A percentile compares a stretch with the other conserved stretches of the same genome.
Evolutionary conservation across 1,140 invertebrate species (phyloP).

Genomic region (Scaptodrosophila lebanonensis): DNA sequence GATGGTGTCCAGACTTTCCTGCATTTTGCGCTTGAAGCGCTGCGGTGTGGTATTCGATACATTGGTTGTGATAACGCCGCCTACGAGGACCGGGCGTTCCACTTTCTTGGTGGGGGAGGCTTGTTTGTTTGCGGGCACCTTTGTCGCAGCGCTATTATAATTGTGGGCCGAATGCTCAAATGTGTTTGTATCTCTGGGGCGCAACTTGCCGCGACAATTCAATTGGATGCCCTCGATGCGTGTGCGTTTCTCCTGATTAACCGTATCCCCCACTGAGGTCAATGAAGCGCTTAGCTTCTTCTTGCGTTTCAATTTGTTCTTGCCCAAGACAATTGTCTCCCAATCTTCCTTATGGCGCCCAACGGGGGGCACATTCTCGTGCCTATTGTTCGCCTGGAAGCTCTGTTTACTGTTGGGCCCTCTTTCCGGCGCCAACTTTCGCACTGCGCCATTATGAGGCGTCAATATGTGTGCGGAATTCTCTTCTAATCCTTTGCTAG

Average conservation of each 20-base stretch:
- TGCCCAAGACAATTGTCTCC: conserved; percentile 33
- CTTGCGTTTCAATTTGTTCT: conserved; percentile 72
- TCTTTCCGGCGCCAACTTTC: conserved; percentile 39
- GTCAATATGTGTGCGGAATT: conserved; percentile 37
- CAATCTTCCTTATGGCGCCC: too few species aligned
- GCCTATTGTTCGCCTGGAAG: conserved; percentile 35
- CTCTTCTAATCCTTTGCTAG: conserved; percentile 64
- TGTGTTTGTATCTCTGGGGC: conserved; percentile 29
- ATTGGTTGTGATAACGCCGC: conserved; percentile 40
- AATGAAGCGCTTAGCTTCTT: conserved; percentile 68
- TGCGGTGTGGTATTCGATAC: conserved; percentile 49
- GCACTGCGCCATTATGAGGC: conserved; percentile 50
- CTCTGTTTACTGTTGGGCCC: conserved; percentile 37
- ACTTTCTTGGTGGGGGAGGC: conserved; percentile 23
- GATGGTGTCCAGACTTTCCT: conserved; percentile 71
- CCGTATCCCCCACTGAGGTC: conserved; percentile 68
- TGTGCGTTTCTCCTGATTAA: conserved; percentile 73
- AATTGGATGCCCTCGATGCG: conserved; percentile 73
- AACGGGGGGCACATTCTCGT: conserved; percentile 2
- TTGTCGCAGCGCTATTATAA: conserved; percentile 4
- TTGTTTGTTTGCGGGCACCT: conserved; percentile 13
- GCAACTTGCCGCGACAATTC: conserved; percentile 53
- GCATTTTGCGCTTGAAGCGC: conserved; percentile 68
- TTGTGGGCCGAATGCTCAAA: conserved; percentile 25
- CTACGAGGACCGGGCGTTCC: conserved; percentile 53